Evolutionary conservation across 2,888 invertebrate species (phyloP), one percentile per base, ranked within the genome.

Genomic region (Kryphioiulus occultus): DNA sequence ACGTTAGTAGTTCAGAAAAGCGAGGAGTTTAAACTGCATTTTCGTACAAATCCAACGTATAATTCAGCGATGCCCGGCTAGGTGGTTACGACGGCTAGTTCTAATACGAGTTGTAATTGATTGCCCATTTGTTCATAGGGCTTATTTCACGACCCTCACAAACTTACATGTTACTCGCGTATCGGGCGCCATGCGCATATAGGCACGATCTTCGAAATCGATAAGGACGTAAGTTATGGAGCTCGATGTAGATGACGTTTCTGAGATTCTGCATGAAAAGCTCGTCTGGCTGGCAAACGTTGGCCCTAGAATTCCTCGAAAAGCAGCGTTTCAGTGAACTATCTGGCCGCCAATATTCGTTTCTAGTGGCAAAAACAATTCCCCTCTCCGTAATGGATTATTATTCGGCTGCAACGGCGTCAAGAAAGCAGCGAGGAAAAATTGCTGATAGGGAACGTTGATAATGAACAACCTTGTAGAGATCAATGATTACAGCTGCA

Each of bases 381-480:
- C n/a, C n/a, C 53, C n/a, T 19, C 19, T 53, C 53, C 1, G n/a
- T 53, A 53, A 53, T 19, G 53, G 53, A 53, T 53, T 53, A 53
- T 53, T 53, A 53, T 53, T 53, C 53, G 53, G 53, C 53, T 53
- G 53, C n/a, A 53, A 53, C n/a, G 5, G 53, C 53, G 53, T 53
- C 53, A 19, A 53, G n/a, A 53, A 53, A 53, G 19, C 53, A 53
- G 53, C 17, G 5, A 53, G 53, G 53, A 35, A 53, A 53, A 53
- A 53, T 53, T 53, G 53, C 53, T 53, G 53, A 53, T 53, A 17
- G 53, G 19, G n/a, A 53, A 53, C 19, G 53, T 53, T 53, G 53
- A 53, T 53, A 53, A 53, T 53, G 53, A 53, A 53, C 53, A 53
- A 53, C 53, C 53, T 53, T 53, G 53, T 53, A 53, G 53, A 53